Evolutionary conservation across 1,140 invertebrate genomes (phyloP).

Genomic region (Pemphigus obesinymphae): DNA sequence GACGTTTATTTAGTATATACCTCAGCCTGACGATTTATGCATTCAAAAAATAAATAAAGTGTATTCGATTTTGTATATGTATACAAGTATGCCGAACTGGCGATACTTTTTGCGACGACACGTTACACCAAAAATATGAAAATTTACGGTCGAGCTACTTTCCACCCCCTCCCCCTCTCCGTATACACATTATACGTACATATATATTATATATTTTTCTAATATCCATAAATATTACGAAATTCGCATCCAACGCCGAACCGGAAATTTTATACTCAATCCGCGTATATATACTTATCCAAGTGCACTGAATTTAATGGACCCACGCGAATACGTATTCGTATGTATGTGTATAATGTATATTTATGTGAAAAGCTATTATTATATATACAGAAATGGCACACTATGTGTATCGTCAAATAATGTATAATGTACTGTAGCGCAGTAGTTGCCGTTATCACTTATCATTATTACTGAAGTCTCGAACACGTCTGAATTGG

Average conservation of each 20-base stretch:
- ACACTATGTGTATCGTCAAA: no score
- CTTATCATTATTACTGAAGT: no score
- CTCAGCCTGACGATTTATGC: no score
- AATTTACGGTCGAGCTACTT: background rate
- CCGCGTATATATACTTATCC: background rate
- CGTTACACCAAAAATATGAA: background rate
- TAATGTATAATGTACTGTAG: no score
- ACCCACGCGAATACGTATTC: background rate
- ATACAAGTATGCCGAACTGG: no score
- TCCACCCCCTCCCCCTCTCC: no score
- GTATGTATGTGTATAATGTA: background rate
- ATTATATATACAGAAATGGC: background rate
- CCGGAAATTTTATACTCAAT: background rate
- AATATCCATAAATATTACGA: conserved; percentile 1
- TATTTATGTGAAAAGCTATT: background rate
- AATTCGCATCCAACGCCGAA: background rate
- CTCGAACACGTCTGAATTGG: no score
- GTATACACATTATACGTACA: no score
- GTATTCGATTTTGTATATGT: no score
- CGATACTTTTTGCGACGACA: background rate
- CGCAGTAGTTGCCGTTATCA: no score
- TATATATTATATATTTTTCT: background rate
- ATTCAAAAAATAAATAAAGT: no score
- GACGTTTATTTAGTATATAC: no score
- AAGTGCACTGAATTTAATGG: background rate